Percentiles rank a stretch among this genome's conserved stretches.
These are phyloP conservation scores for Epinephelus malabaricus DNA, from an alignment of 2,797 vertebrate species.

Conservation along the genomic window DNA sequence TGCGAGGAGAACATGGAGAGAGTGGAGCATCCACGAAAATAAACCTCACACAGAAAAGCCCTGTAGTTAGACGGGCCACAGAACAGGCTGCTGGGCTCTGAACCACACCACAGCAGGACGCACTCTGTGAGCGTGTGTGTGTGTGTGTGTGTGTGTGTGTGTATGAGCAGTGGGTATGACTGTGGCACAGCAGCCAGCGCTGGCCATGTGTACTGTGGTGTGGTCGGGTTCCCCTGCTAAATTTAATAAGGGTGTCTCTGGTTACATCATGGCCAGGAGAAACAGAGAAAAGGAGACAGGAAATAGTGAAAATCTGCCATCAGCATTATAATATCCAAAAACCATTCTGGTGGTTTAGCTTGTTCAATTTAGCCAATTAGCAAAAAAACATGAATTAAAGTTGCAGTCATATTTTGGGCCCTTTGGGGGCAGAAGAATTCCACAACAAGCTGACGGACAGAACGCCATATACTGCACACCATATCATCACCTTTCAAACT, in stretches of 20 bases:
- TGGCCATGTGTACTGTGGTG: constrained; percentile 62
- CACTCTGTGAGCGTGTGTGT: constrained; percentile 20
- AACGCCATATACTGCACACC: no score
- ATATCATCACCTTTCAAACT: not conserved
- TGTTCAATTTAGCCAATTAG: constrained; percentile 22
- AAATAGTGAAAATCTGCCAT: constrained; percentile 26
- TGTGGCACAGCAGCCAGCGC: constrained; percentile 51
- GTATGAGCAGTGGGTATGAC: constrained; percentile 21
- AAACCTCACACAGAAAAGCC: constrained; percentile 77
- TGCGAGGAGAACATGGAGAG: constrained; percentile 62
- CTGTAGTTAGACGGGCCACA: constrained; percentile 77
- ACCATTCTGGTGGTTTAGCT: not conserved
- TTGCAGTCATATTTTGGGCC: not conserved
- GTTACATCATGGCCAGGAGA: constrained; percentile 71
- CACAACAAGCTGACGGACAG: no score
- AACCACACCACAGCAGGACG: constrained; percentile 65
- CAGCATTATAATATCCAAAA: constrained; percentile 32
- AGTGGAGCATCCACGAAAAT: constrained; percentile 76
- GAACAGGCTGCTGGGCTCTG: constrained; percentile 66
- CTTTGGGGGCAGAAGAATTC: not conserved
- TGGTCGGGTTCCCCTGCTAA: constrained; percentile 74
- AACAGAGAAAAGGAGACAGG: constrained; percentile 35
- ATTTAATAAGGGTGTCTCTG: constrained; percentile 76
- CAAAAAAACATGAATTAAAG: not conserved
- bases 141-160: constrained; percentile 31